Conservation (phyloP, 2,113 vertebrate genomes). For the Sebastes fasciatus region DNA sequence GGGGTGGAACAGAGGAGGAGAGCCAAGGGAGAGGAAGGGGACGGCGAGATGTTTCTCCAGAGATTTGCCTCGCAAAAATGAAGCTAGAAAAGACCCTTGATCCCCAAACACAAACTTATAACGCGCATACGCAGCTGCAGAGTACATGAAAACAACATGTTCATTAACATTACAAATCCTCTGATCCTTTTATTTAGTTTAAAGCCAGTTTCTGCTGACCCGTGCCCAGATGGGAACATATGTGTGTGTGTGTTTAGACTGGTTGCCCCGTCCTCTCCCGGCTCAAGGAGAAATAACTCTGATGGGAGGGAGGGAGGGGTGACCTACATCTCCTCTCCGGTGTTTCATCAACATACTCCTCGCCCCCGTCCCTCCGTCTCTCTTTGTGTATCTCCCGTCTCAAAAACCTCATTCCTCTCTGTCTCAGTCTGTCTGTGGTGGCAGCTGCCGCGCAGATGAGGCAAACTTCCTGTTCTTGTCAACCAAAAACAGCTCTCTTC, state of each 20-base stretch:
- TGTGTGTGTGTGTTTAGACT: constrained; percentile 54
- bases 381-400: constrained; percentile 8
- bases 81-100: constrained; percentile 22
- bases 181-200: constrained; percentile 8
- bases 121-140: neutral
- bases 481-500: constrained; percentile 33
- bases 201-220: constrained; percentile 12
- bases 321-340: constrained; percentile 64
- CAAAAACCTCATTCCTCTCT: neutral
- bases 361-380: neutral
- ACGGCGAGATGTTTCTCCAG: constrained; percentile 41
- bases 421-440: constrained; percentile 1
- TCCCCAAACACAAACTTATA: constrained; percentile 6
- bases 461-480: constrained; percentile 39
- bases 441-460: constrained; percentile 67
- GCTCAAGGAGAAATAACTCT: constrained; percentile 42
- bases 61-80: constrained; percentile 9
- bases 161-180: constrained; percentile 1
- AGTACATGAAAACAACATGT: constrained; percentile 28
- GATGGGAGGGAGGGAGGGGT: constrained; percentile 35
- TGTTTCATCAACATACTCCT: constrained; percentile 36
- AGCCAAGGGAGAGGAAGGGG: constrained; percentile 53
- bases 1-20: constrained; percentile 26
- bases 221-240: constrained; percentile 13
- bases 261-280: constrained; percentile 1